Evolutionary conservation across 1,140 invertebrate genomes (phyloP), one percentile per base, ranked within the genome.

Genomic region (Hesperophylax magnus): DNA sequence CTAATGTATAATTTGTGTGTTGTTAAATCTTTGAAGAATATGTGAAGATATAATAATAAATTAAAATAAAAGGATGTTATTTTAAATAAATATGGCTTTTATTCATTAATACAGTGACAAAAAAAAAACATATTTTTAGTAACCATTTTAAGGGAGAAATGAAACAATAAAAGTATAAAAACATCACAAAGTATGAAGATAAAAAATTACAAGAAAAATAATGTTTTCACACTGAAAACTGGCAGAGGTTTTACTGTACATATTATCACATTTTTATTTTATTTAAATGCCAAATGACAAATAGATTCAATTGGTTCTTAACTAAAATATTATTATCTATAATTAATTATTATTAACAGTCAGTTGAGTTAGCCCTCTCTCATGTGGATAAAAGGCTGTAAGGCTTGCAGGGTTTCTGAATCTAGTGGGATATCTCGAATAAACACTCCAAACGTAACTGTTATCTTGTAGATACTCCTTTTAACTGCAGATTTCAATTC

Each of bases 1-100:
- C 90, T 98, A 47, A 92, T 95, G 85, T 94, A 95, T 87, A 94
- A 93, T 87, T 90, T 97, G 11, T 96, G 95, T 88, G 91, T 97
- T 84, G 92, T 95, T 58, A 92, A 95, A 84, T 91, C 92, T 84
- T 91, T 95, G 82, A 95, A 94, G 86, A 93, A 92, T 87, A 92
- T 93, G 90, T 93, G 24, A 83, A 58, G 20, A 39, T 54, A 67
- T 63, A n/a, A 63, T 77, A 58, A 80, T 78, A 52, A 80, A 79
- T 76, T 27, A 79, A 74, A 69, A 83, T 60, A 60, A 76, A 72
- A 27, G 2, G 5, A 47, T 47, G 39, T 69, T 71, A 15, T 58
- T 72, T 72, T 71, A 61, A 61, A 79, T 74, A 79, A 79, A 79
- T 79, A 79, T 63, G 69, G 15, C 31, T 72, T 79, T 74, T 75